phyloP scores from a whole-genome alignment of 2,888 invertebrate species.

The Cerastis rubricosa region DNA sequence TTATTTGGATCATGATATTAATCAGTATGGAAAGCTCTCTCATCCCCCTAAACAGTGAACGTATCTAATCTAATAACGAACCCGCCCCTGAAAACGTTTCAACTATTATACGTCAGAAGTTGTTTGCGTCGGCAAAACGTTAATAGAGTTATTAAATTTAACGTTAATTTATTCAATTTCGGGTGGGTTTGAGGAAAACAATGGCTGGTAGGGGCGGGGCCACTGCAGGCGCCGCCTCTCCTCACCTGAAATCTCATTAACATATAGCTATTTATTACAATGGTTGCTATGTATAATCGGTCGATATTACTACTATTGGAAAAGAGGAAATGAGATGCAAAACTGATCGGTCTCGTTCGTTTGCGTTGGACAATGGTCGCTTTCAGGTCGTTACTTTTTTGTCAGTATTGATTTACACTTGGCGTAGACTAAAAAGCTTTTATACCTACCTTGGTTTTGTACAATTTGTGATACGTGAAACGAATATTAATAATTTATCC shows the following conservation, averaged over 20 bases:
- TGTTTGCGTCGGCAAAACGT: conserved; percentile 86
- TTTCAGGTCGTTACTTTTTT: conserved; percentile 19
- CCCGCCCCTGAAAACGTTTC: conserved; percentile 82
- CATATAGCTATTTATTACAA: conserved; percentile 67
- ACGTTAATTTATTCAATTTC: conserved; percentile 90
- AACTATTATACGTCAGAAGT: conserved; percentile 84
- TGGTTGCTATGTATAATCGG: conserved; percentile 65
- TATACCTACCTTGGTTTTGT: neutral
- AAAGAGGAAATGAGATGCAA: conserved; percentile 58
- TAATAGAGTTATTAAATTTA: conserved; percentile 90
- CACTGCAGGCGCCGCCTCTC: conserved; percentile 74
- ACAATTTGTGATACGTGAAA: neutral
- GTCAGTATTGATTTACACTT: conserved; percentile 48
- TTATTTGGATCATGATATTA: conserved; percentile 72
- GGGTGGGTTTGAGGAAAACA: conserved; percentile 79
- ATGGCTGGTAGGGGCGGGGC: conserved; percentile 85
- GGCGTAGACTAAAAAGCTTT: neutral
- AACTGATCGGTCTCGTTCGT: conserved; percentile 37
- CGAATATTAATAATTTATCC: neutral
- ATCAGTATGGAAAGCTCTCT: conserved; percentile 82
- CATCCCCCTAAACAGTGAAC: conserved; percentile 76
- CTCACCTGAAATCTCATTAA: conserved; percentile 84
- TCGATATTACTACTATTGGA: conserved; percentile 57
- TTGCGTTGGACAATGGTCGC: conserved; percentile 31
- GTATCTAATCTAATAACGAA: conserved; percentile 85